Percentiles rank a stretch among this genome's conserved stretches.
Evolutionary conservation across 2,113 vertebrate species (phyloP).

Genomic region (Turnix velox): DNA sequence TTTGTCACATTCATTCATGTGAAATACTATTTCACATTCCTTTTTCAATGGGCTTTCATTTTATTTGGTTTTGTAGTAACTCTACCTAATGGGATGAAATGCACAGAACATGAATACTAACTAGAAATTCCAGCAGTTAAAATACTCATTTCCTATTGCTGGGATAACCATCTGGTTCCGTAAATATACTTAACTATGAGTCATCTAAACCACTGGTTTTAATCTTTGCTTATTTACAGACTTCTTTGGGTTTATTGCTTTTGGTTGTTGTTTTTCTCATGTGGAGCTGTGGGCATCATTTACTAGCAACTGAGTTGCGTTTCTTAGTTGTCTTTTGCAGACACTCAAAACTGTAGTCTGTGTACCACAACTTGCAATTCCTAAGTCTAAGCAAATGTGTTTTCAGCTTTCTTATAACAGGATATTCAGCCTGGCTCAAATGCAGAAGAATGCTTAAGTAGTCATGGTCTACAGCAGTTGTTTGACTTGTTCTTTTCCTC

Average conservation of each 20-base stretch:
- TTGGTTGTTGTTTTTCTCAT: not conserved
- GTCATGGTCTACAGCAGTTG: not conserved
- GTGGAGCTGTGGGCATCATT: not conserved
- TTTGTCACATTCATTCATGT: not conserved
- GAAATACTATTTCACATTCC: not conserved
- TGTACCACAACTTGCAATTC: not conserved
- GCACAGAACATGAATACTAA: not conserved
- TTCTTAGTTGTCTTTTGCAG: not conserved
- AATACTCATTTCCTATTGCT: not conserved
- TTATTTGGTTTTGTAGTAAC: not conserved
- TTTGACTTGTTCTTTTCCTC: not conserved
- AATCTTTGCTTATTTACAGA: not conserved
- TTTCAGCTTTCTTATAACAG: not conserved
- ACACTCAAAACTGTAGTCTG: not conserved
- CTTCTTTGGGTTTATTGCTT: not conserved
- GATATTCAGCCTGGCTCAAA: not conserved
- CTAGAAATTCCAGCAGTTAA: not conserved
- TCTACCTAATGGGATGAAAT: not conserved
- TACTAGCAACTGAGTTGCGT: not conserved
- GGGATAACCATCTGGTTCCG: not conserved
- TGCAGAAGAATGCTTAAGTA: not conserved
- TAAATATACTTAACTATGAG: not conserved
- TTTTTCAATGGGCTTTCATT: not conserved
- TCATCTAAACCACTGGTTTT: not conserved
- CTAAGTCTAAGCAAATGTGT: not conserved